Percentiles rank a stretch among this genome's conserved stretches.
phyloP scores from a whole-genome alignment of 2,797 vertebrate species.

The Geotrypetes seraphini region DNA sequence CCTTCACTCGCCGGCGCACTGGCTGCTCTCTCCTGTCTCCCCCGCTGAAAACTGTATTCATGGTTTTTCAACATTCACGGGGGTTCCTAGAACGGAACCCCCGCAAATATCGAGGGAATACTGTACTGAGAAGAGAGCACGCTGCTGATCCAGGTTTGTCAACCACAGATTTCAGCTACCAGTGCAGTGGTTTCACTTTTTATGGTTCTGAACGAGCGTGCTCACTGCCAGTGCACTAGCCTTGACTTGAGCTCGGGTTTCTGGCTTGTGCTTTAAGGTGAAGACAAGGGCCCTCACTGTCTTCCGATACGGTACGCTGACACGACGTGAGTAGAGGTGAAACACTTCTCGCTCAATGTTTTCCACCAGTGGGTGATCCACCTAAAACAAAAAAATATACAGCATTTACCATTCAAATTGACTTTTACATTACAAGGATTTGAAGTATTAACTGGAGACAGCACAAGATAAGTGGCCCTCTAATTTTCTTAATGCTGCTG shows the following conservation, averaged over 20 bases:
- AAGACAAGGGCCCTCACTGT: slow-evolving; percentile 83
- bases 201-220: slow-evolving; percentile 72
- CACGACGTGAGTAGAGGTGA: slow-evolving; percentile 77
- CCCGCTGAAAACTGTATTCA: too few relatives aligned
- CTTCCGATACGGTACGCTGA: slow-evolving; percentile 73
- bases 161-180: not conserved
- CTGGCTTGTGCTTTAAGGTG: slow-evolving; percentile 80
- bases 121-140: too few relatives aligned
- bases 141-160: not conserved
- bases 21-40: too few relatives aligned
- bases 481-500: too few relatives aligned
- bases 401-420: slow-evolving; percentile 61
- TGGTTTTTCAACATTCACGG: too few relatives aligned
- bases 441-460: too few relatives aligned
- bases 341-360: slow-evolving; percentile 91
- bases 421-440: too few relatives aligned
- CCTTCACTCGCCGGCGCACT: too few relatives aligned
- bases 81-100: too few relatives aligned
- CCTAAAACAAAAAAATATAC: slow-evolving; percentile 66
- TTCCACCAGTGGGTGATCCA: slow-evolving; percentile 80
- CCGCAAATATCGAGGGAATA: too few relatives aligned
- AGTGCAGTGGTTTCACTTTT: slow-evolving; percentile 58
- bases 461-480: too few relatives aligned
- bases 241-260: slow-evolving; percentile 67
- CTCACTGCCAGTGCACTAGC: slow-evolving; percentile 55